phyloP scores from a whole-genome alignment of 2,888 invertebrate species.

The Syrista parreyssii region DNA sequence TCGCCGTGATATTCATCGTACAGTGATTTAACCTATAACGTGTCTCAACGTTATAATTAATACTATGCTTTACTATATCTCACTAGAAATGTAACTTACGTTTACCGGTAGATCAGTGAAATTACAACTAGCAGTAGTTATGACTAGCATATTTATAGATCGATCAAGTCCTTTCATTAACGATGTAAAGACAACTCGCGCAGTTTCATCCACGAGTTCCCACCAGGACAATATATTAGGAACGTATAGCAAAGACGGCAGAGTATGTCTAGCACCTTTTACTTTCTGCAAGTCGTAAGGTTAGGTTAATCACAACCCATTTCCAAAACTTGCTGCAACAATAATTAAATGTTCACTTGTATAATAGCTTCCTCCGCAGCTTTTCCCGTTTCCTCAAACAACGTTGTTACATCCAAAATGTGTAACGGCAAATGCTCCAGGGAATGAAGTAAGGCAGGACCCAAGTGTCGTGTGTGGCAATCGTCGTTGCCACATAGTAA shows the following conservation, averaged over 20 bases:
- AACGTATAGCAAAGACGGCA: conserved; percentile 68
- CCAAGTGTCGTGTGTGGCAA: conserved; percentile 75
- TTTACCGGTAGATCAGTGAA: conserved; percentile 43
- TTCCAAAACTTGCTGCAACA: background rate
- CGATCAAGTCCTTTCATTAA: conserved; percentile 55
- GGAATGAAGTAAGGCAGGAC: conserved; percentile 81
- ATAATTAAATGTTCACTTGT: conserved; percentile 68
- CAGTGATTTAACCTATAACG: conserved; percentile 46
- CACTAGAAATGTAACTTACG: background rate
- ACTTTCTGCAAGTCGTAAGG: conserved; percentile 71
- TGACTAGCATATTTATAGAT: conserved; percentile 55
- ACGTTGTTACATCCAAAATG: conserved; percentile 74
- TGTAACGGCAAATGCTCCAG: conserved; percentile 81
- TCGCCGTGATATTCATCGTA: conserved; percentile 56
- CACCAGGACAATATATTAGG: conserved; percentile 62
- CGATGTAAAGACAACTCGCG: conserved; percentile 57
- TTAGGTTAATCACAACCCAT: background rate
- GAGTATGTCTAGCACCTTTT: conserved; percentile 78
- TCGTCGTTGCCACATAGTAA: conserved; percentile 68
- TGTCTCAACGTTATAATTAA: background rate
- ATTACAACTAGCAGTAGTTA: conserved; percentile 51
- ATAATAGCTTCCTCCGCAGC: conserved; percentile 84
- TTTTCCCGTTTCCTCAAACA: conserved; percentile 74
- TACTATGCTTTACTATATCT: background rate
- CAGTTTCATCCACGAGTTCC: conserved; percentile 60